Evolutionary conservation across 1,140 invertebrate species (phyloP).

Genomic region (Branchinecta lindahli): DNA sequence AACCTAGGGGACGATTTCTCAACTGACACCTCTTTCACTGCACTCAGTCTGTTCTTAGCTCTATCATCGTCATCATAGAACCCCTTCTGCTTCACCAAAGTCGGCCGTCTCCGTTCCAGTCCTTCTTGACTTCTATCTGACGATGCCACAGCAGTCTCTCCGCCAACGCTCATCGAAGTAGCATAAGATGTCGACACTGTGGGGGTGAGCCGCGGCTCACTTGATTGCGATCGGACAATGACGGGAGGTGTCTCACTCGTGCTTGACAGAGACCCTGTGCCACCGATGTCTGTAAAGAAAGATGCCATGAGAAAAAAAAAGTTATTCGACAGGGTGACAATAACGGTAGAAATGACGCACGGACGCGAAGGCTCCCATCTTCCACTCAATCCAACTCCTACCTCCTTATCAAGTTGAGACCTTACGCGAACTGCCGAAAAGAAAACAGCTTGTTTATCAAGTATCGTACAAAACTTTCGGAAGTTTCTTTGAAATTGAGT

Average conservation of each 20-base stretch:
- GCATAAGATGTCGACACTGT: neutral
- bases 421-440: neutral
- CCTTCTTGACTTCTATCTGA: neutral
- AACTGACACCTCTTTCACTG: conserved; percentile 9
- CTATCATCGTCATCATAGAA: conserved; percentile 14
- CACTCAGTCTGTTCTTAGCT: conserved; percentile 10
- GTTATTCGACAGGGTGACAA: too few species aligned
- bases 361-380: too few species aligned
- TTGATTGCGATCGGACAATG: conserved; percentile 21
- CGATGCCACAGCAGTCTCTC: neutral
- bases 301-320: too few species aligned
- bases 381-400: too few species aligned
- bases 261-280: neutral
- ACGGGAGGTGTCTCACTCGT: neutral
- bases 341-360: too few species aligned
- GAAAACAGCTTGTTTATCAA: conserved; percentile 3
- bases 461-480: conserved; percentile 21
- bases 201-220: neutral
- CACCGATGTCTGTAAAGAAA: conserved; percentile 16
- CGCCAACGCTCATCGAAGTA: neutral
- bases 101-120: neutral
- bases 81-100: neutral
- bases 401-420: too few species aligned
- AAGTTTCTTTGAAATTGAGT: conserved; percentile 22
- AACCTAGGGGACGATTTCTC: conserved; percentile 15